These are phyloP conservation scores for Nudaria mundana DNA, from an alignment of 2,888 invertebrate genomes.

Conservation along the genomic window DNA sequence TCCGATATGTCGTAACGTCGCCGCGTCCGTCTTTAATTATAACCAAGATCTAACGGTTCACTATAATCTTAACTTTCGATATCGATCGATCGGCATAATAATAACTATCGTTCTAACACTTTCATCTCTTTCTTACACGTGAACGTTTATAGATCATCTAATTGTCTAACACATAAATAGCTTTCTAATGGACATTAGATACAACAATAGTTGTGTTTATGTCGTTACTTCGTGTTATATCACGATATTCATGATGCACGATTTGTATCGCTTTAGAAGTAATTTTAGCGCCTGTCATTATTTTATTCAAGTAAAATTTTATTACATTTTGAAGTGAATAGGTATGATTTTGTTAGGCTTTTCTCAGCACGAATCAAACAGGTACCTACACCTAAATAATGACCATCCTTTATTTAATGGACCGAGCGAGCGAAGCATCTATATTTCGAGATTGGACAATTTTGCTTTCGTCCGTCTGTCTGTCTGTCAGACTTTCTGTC, in stretches of 20 bases:
- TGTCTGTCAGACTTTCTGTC: no score
- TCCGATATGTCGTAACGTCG: not conserved
- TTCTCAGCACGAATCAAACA: no score
- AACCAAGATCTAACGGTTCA: conserved; percentile 45
- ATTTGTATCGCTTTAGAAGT: not conserved
- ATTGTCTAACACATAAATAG: conserved; percentile 41
- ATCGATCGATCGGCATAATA: conserved; percentile 48
- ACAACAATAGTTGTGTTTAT: conserved; percentile 13
- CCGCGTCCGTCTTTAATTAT: conserved; percentile 20
- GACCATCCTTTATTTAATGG: no score
- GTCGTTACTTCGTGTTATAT: conserved; percentile 2
- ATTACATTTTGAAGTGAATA: no score
- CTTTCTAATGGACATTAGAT: conserved; percentile 36
- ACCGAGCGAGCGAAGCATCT: no score
- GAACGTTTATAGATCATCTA: conserved; percentile 38
- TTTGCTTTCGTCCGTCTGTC: no score
- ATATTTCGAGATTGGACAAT: no score
- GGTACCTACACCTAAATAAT: no score
- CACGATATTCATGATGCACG: not conserved
- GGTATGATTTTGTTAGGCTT: no score
- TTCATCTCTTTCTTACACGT: conserved; percentile 21
- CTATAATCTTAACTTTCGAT: conserved; percentile 60
- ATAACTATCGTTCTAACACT: conserved; percentile 36
- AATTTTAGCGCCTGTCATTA: not conserved
- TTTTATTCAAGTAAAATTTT: no score